Base-by-base conservation (phyloP, 2,888 invertebrate species). In the Stenoptilia bipunctidactyla region DNA sequence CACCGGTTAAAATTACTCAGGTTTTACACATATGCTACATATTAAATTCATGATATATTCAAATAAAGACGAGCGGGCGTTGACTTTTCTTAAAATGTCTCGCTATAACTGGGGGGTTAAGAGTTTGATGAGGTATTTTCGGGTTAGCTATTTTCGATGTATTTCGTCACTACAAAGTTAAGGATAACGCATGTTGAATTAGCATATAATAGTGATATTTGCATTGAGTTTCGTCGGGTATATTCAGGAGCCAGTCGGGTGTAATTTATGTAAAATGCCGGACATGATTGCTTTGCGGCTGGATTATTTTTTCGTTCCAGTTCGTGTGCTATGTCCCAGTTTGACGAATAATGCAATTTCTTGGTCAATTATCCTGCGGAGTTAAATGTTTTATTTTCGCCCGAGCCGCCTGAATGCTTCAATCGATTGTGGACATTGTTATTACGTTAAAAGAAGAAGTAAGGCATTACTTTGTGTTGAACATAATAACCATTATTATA, bases 191-290 rank as follows among this genome's bases (percentile, higher is more conserved):
- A 71, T 65, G 58, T 65, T 58, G 56, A 58, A 79, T 82, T 79
- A 76, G 58, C 79, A 77, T 82, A 77, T 76, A 79, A 82, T 79
- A 61, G 76, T 60, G 71, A 64, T 76, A 75, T 77, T 80, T 73
- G 71, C 76, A 77, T 82, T 73, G n/a, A 62, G 63, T 49, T 59
- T 63, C 56, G 62, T 55, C 61, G 53, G 61, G 66, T 66, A 72
- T 69, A 71, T 76, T 82, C 77, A 75, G 74, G 68, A 64, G 60
- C 71, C 75, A 70, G 62, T 61, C 66, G 60, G 49, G 66, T n/a
- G n/a, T 77, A 77, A 80, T 80, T 67, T 77, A 79, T 80, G 79
- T 68, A 72, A 82, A 82, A 74, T 70, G 65, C 71, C 59, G 55
- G 60, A 61, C 65, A 66, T 71, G 68, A 77, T 75, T 53, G 56